phyloP scores from a whole-genome alignment of 2,888 invertebrate species.

The Pterobdella sp. region DNA sequence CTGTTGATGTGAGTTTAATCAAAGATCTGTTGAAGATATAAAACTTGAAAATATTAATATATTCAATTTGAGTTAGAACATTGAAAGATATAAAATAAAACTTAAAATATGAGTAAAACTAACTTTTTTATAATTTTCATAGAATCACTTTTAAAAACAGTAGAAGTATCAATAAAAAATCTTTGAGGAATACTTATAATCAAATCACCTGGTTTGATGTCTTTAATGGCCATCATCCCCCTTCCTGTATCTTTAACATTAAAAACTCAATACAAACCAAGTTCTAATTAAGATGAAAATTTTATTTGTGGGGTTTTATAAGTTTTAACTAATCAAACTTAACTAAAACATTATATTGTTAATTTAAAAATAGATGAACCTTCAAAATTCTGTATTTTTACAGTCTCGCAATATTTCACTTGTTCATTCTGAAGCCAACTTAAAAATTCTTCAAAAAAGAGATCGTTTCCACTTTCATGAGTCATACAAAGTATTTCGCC shows the following conservation, averaged over 20 bases:
- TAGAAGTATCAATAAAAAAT: conserved; percentile 53
- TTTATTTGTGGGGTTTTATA: background rate
- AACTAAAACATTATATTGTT: too few species aligned
- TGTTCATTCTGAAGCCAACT: background rate
- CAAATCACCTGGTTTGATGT: conserved; percentile 57
- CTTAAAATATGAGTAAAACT: background rate
- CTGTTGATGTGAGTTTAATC: conserved; percentile 58
- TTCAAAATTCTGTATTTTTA: background rate
- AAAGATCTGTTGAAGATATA: conserved; percentile 13
- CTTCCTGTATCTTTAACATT: conserved; percentile 31
- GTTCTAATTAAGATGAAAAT: background rate
- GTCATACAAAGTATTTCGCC: too few species aligned
- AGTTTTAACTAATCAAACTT: too few species aligned
- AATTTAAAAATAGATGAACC: too few species aligned
- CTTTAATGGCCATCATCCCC: conserved; percentile 41
- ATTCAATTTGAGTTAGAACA: background rate
- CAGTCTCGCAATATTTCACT: background rate
- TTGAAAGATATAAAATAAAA: background rate
- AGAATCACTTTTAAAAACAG: conserved; percentile 42
- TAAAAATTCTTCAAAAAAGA: too few species aligned
- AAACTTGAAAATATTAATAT: background rate
- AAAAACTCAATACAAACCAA: too few species aligned
- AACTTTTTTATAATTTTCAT: conserved; percentile 41
- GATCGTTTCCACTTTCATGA: too few species aligned
- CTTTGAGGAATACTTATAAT: conserved; percentile 56